Evolutionary conservation across 2,888 invertebrate genomes (phyloP).

Genomic region (Ethmia dodecea): DNA sequence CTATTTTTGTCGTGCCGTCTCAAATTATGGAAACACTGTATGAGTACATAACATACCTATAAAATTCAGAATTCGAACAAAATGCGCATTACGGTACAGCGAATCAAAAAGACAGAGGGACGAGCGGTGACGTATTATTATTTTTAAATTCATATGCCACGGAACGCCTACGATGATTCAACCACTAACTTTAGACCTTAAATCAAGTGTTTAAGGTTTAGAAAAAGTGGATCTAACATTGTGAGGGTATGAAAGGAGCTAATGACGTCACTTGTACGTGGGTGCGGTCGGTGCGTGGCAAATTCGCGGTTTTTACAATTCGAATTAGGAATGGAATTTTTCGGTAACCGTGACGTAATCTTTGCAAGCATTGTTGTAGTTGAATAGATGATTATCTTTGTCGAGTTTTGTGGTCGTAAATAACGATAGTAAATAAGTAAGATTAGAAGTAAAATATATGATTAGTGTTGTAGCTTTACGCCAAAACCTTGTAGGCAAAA

Average conservation of each 20-base stretch:
- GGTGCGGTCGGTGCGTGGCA: constrained; percentile 61
- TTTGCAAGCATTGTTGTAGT: constrained; percentile 3
- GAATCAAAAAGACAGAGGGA: constrained; percentile 67
- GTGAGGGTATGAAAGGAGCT: constrained; percentile 18
- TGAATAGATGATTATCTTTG: too few relatives aligned
- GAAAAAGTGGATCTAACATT: not conserved
- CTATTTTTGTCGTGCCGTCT: too few relatives aligned
- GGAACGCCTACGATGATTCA: constrained; percentile 15
- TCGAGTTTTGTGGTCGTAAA: too few relatives aligned
- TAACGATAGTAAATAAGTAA: too few relatives aligned
- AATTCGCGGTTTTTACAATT: constrained; percentile 67
- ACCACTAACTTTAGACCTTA: constrained; percentile 1
- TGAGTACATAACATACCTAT: constrained; percentile 33
- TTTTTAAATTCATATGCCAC: constrained; percentile 66
- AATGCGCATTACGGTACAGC: constrained; percentile 53
- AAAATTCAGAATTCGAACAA: constrained; percentile 61
- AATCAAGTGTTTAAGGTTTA: not conserved
- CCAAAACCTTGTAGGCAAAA: too few relatives aligned
- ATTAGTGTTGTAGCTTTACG: too few relatives aligned
- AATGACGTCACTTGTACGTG: constrained; percentile 65
- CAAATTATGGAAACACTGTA: constrained; percentile 39
- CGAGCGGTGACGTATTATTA: constrained; percentile 64
- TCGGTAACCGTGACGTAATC: constrained; percentile 36
- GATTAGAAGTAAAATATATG: too few relatives aligned
- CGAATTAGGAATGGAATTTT: constrained; percentile 39